phyloP scores from a whole-genome alignment of 2,113 vertebrate species.

The Eudyptes chrysolophus region DNA sequence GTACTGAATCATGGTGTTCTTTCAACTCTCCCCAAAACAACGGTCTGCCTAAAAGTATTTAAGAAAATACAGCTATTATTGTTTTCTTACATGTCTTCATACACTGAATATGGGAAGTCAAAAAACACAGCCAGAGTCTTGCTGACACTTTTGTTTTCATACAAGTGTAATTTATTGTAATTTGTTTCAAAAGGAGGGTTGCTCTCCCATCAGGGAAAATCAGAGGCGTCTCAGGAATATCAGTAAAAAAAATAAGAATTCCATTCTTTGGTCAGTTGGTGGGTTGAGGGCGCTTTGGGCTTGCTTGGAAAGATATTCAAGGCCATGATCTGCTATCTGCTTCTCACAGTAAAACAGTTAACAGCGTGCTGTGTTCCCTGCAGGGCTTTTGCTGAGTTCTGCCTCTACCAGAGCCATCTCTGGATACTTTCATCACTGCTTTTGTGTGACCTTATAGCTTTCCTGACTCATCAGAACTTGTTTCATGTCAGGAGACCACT shows the following conservation, averaged over 20 bases:
- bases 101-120: conserved; percentile 6
- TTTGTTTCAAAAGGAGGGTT: background rate
- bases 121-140: conserved; percentile 19
- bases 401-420: background rate
- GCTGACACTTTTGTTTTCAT: conserved; percentile 38
- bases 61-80: conserved; percentile 26
- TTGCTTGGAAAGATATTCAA: background rate
- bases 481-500: conserved; percentile 18
- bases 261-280: background rate
- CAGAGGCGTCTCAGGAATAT: background rate
- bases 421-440: background rate
- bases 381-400: background rate
- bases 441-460: conserved; percentile 18
- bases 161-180: conserved; percentile 38
- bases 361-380: background rate
- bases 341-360: background rate
- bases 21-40: conserved; percentile 44
- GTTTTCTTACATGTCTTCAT: conserved; percentile 36
- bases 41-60: background rate
- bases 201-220: background rate
- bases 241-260: background rate
- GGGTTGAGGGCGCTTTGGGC: background rate
- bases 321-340: background rate
- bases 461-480: conserved; percentile 18
- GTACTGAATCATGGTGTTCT: conserved; percentile 22